Evolutionary conservation across 1,140 invertebrate species (phyloP).

Genomic region (Akabosia matsudoensis): DNA sequence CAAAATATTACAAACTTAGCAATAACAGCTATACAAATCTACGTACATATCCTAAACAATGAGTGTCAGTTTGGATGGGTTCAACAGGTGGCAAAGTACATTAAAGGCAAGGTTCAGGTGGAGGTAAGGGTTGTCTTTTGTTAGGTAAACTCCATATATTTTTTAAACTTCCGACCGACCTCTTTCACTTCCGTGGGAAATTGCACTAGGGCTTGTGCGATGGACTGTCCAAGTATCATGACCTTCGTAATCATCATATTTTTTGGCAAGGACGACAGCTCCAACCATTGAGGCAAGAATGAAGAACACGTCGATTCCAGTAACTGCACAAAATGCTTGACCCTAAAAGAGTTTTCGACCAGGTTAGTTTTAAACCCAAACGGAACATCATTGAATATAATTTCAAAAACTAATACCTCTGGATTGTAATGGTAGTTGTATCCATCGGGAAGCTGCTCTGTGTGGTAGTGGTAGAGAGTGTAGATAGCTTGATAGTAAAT

Average conservation of each 20-base stretch:
- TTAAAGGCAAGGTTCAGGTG: background rate
- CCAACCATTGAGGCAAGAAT: constrained; percentile 22
- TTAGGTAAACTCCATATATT: background rate
- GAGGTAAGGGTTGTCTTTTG: background rate
- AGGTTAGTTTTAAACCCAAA: no score
- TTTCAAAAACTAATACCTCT: constrained; percentile 1
- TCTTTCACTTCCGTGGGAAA: constrained; percentile 1
- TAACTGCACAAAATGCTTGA: constrained; percentile 29
- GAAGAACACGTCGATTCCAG: constrained; percentile 27
- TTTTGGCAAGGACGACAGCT: constrained; percentile 22
- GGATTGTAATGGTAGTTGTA: constrained; percentile 30
- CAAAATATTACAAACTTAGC: constrained; percentile 7
- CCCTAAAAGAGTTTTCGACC: constrained; percentile 15
- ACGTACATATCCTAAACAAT: no score
- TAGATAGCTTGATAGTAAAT: constrained; percentile 36
- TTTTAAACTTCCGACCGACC: constrained; percentile 16
- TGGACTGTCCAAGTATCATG: constrained; percentile 16
- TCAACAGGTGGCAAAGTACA: background rate
- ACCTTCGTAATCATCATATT: constrained; percentile 12
- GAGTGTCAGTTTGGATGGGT: no score
- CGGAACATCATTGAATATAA: background rate
- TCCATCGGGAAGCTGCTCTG: constrained; percentile 9
- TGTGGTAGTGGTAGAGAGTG: constrained; percentile 20
- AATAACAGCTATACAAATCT: no score
- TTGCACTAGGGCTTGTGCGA: background rate